Evolutionary conservation across 2,113 vertebrate genomes (phyloP).

Genomic region (Craseonycteris thonglongyai): DNA sequence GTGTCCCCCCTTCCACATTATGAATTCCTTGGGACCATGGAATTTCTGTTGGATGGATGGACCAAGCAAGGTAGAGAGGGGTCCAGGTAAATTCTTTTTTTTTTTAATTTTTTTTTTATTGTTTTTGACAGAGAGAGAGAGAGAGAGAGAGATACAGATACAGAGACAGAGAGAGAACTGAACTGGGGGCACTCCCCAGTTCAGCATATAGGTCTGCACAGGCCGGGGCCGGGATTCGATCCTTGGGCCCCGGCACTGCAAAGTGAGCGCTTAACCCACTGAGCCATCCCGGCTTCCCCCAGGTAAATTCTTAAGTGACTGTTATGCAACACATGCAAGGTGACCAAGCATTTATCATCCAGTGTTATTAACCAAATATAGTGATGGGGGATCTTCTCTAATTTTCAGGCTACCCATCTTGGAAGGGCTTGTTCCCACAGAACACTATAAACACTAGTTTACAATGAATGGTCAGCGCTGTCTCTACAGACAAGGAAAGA

Average conservation of each 20-base stretch:
- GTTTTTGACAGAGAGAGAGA: too few species aligned
- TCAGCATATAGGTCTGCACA: too few species aligned
- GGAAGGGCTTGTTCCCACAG: neutral
- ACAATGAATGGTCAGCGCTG: neutral
- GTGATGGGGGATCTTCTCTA: neutral
- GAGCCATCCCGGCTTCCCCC: too few species aligned
- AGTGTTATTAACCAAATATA: neutral
- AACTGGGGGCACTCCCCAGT: too few species aligned
- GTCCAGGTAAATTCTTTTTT: neutral
- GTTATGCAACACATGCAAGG: too few species aligned
- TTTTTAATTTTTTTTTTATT: too few species aligned
- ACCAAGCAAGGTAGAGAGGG: neutral
- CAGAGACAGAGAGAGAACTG: too few species aligned
- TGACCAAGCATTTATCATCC: too few species aligned
- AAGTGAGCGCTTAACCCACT: too few species aligned
- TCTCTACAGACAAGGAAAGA: neutral
- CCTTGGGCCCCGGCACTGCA: too few species aligned
- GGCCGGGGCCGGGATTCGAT: too few species aligned
- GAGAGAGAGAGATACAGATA: too few species aligned
- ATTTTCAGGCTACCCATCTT: neutral
- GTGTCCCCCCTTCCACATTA: neutral
- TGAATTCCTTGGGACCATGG: neutral
- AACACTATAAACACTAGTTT: neutral
- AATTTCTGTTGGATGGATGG: neutral
- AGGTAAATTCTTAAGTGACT: neutral